Conservation (phyloP, 2,797 vertebrate genomes). For the Enteromius viviparus region DNA sequence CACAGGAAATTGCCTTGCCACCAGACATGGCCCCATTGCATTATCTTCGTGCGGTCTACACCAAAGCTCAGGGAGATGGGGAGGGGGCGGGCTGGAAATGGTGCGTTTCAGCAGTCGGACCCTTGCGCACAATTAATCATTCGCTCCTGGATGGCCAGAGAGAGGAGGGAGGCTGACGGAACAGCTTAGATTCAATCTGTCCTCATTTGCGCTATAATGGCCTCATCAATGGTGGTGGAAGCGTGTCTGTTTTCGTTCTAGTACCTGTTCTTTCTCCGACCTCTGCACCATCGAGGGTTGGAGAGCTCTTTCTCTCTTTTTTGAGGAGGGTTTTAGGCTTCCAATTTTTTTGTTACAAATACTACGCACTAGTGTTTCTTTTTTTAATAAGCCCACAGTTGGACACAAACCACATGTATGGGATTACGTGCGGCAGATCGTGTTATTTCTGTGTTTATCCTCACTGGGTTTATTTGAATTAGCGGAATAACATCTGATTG, state of each 20-base stretch:
- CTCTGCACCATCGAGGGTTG: not conserved
- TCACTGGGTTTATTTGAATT: conserved; percentile 64
- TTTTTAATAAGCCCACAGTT: conserved; percentile 29
- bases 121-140: conserved; percentile 73
- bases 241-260: conserved; percentile 44
- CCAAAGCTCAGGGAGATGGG: conserved; percentile 24
- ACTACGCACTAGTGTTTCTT: conserved; percentile 22
- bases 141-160: conserved; percentile 66
- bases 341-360: conserved; percentile 25
- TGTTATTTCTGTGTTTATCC: conserved; percentile 57
- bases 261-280: conserved; percentile 27
- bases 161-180: conserved; percentile 53
- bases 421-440: conserved; percentile 47
- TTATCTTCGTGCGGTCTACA: conserved; percentile 55
- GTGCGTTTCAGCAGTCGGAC: conserved; percentile 63
- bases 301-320: conserved; percentile 7
- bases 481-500: conserved; percentile 64
- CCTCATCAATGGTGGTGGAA: conserved; percentile 66
- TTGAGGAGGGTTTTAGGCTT: conserved; percentile 15
- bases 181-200: conserved; percentile 68
- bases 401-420: conserved; percentile 60
- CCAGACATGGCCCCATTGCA: conserved; percentile 49
- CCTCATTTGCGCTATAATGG: conserved; percentile 69
- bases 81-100: conserved; percentile 48
- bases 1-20: conserved; percentile 62